Evolutionary conservation across 2,888 invertebrate species (phyloP).

Genomic region (Habrosyne pyritoides): DNA sequence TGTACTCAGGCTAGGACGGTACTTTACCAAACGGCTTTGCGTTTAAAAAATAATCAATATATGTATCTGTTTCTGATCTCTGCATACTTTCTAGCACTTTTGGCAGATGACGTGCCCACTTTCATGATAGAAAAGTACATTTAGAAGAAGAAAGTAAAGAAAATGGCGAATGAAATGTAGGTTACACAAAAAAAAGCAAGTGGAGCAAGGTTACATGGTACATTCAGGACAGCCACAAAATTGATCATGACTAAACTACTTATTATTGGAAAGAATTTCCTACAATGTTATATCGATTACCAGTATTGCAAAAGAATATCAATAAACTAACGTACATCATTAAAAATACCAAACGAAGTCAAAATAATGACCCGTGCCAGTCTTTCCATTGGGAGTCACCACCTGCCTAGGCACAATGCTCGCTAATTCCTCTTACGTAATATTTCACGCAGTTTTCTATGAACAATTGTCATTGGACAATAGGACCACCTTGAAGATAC

Average conservation of each 20-base stretch:
- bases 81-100: neutral
- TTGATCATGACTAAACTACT: no score
- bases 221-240: no score
- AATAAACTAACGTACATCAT: neutral
- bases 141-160: no score
- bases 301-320: neutral
- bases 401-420: conserved; percentile 54
- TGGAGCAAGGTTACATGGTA: no score
- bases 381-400: conserved; percentile 18
- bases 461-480: conserved; percentile 35
- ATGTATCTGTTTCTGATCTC: neutral
- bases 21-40: neutral
- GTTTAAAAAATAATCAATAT: neutral
- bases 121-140: no score
- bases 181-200: no score
- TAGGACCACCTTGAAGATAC: conserved; percentile 59
- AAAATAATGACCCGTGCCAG: conserved; percentile 50
- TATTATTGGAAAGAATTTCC: no score
- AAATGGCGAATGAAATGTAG: no score
- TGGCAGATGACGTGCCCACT: no score
- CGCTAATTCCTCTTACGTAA: conserved; percentile 52
- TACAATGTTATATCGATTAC: no score
- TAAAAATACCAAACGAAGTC: conserved; percentile 12
- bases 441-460: conserved; percentile 22
- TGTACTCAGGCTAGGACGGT: neutral